Conservation (phyloP, 2,797 vertebrate genomes). For the Lemur catta region DNA sequence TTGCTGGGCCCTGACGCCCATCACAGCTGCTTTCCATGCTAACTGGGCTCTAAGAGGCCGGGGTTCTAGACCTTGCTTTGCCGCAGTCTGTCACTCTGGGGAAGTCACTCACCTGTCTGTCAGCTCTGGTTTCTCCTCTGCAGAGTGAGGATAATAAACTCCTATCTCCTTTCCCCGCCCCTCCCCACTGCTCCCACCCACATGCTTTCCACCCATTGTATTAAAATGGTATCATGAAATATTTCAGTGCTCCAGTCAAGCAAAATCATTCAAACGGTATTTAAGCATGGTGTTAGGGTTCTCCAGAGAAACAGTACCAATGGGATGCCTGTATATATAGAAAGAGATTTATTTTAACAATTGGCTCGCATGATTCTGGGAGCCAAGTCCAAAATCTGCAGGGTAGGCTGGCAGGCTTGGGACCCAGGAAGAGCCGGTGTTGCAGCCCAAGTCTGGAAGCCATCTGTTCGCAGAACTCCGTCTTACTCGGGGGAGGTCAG, state of each 20-base stretch:
- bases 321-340: background rate
- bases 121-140: background rate
- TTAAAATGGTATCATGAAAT: background rate
- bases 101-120: background rate
- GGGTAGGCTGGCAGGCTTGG: background rate
- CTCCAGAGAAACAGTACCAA: background rate
- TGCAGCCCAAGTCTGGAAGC: too few species aligned
- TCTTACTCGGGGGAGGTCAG: background rate
- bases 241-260: background rate
- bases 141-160: background rate
- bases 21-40: background rate
- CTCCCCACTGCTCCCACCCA: background rate
- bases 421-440: background rate
- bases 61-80: background rate
- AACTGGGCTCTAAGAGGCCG: background rate
- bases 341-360: background rate
- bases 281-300: background rate
- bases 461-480: background rate
- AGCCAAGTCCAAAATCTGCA: background rate
- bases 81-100: background rate
- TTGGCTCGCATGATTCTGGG: background rate
- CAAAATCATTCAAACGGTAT: constrained; percentile 24
- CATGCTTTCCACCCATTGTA: background rate
- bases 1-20: too few species aligned
- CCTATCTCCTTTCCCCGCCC: background rate